These are phyloP conservation scores for Pegoplata infirma DNA, from an alignment of 2,888 invertebrate species.

Conservation along the genomic window DNA sequence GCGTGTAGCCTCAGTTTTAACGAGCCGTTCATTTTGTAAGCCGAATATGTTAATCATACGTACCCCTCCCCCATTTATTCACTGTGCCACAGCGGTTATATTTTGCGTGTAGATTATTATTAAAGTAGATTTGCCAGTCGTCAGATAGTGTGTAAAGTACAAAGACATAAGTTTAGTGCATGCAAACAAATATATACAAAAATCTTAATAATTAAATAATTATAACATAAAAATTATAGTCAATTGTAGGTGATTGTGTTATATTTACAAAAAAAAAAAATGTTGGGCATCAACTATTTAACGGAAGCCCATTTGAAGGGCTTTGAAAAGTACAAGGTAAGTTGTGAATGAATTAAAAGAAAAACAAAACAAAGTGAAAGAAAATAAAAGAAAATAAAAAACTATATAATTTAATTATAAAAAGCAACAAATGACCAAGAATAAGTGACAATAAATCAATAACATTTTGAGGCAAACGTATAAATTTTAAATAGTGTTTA, in stretches of 20 bases:
- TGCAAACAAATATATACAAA: not conserved
- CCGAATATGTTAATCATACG: not conserved
- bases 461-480: not conserved
- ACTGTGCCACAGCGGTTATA: slow-evolving; percentile 27
- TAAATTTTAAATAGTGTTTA: not conserved
- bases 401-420: not conserved
- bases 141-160: slow-evolving; percentile 37
- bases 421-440: not conserved
- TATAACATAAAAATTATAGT: slow-evolving; percentile 27
- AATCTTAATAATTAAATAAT: slow-evolving; percentile 23
- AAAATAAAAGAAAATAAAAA: not conserved
- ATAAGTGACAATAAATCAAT: slow-evolving; percentile 27
- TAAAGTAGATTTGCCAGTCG: slow-evolving; percentile 25
- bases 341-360: slow-evolving; percentile 49
- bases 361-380: slow-evolving; percentile 6
- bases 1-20: no score
- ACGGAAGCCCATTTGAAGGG: slow-evolving; percentile 77
- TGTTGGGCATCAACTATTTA: slow-evolving; percentile 76
- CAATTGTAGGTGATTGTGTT: not conserved
- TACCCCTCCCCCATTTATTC: not conserved
- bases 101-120: slow-evolving; percentile 36
- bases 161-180: slow-evolving; percentile 29
- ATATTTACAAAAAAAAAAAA: no score
- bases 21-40: no score
- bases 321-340: slow-evolving; percentile 78